Evolutionary conservation across 1,140 invertebrate species (phyloP).

Genomic region (Nasonia giraulti): DNA sequence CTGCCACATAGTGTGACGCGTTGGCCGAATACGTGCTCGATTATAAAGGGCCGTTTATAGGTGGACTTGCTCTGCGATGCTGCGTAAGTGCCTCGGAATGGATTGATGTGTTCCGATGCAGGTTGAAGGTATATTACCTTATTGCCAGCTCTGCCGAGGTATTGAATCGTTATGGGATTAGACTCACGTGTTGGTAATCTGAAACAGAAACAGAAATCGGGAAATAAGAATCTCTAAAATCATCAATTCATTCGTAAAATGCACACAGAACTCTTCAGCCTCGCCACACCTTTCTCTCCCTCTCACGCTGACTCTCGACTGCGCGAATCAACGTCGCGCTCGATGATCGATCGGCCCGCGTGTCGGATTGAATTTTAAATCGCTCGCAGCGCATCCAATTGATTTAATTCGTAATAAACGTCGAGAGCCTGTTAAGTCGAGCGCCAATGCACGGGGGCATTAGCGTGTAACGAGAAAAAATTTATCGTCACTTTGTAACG

Average conservation of each 20-base stretch:
- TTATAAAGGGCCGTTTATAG: not conserved
- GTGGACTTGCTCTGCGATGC: too few relatives aligned
- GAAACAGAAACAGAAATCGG: not conserved
- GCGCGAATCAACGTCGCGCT: constrained; percentile 22
- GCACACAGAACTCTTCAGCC: too few relatives aligned
- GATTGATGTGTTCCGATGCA: not conserved
- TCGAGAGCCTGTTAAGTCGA: not conserved
- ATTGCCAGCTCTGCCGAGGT: too few relatives aligned
- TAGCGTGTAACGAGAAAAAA: not conserved
- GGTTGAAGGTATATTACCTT: not conserved
- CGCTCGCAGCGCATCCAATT: constrained; percentile 1
- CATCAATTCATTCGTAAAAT: too few relatives aligned
- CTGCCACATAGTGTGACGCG: not conserved
- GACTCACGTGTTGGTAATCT: constrained; percentile 35
- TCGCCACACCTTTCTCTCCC: not conserved
- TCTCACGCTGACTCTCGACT: not conserved
- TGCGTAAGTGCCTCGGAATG: too few relatives aligned
- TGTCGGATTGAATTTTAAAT: constrained; percentile 26
- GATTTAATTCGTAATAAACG: constrained; percentile 44
- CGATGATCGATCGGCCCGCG: constrained; percentile 20
- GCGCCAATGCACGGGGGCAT: not conserved
- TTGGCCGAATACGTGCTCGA: not conserved
- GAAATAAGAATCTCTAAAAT: too few relatives aligned
- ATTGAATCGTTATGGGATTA: not conserved
- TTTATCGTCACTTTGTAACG: constrained; percentile 22